Percentiles rank a stretch among this genome's conserved stretches.
Evolutionary conservation across 2,888 invertebrate species (phyloP).

Genomic region (Plemyria rubiginata): DNA sequence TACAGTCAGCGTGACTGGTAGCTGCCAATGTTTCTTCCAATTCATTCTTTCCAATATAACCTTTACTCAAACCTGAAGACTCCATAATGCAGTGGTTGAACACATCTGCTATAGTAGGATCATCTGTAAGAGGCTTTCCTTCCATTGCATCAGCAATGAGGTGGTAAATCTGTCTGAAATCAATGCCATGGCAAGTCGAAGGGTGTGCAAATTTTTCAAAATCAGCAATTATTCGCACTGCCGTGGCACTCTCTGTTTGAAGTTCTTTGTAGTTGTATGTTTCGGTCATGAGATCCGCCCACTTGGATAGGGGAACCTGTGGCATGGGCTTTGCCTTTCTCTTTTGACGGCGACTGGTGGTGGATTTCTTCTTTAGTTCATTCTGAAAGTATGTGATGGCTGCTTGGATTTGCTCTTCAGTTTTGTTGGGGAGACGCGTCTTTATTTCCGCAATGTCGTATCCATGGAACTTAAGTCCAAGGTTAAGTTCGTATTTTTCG

Average conservation of each 20-base stretch:
- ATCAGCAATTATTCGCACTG: conserved; percentile 70
- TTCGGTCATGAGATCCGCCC: conserved; percentile 66
- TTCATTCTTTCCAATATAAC: conserved; percentile 53
- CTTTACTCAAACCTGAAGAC: conserved; percentile 63
- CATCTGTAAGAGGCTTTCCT: conserved; percentile 61
- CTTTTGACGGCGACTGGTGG: background rate
- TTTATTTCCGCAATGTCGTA: conserved; percentile 51
- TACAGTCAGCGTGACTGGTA: conserved; percentile 32
- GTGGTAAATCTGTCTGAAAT: conserved; percentile 67
- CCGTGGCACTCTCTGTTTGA: conserved; percentile 63
- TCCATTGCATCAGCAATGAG: conserved; percentile 71
- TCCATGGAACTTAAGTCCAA: conserved; percentile 55
- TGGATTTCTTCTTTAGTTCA: conserved; percentile 40
- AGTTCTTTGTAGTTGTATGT: conserved; percentile 56
- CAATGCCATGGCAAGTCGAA: conserved; percentile 53
- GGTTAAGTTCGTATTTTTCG: conserved; percentile 61
- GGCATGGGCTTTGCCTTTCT: conserved; percentile 34
- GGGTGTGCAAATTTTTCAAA: conserved; percentile 63
- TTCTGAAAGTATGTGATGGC: conserved; percentile 59
- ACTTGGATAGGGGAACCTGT: conserved; percentile 58
- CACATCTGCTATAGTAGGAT: conserved; percentile 48
- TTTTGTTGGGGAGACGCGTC: conserved; percentile 54
- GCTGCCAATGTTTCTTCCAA: conserved; percentile 48
- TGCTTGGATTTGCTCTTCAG: conserved; percentile 49
- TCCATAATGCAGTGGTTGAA: conserved; percentile 68